Evolutionary conservation across 2,797 vertebrate genomes (phyloP).

Genomic region (Poeciliopsis paucimaculata): DNA sequence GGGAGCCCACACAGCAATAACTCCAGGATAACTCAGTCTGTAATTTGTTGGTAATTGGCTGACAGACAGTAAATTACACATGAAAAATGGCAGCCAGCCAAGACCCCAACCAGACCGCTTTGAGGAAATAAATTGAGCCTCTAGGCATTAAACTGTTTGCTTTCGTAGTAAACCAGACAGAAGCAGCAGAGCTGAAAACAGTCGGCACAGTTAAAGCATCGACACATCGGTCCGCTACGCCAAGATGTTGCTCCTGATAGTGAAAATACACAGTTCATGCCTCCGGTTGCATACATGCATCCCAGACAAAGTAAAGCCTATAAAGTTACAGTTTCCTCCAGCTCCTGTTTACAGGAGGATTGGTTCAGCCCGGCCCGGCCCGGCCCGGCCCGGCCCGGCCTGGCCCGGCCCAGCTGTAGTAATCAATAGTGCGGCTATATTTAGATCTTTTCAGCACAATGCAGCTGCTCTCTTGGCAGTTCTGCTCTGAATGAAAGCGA

Average conservation of each 20-base stretch:
- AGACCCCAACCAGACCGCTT: slow-evolving; percentile 18
- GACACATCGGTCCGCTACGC: not conserved
- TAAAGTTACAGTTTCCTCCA: slow-evolving; percentile 39
- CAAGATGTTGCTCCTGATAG: slow-evolving; percentile 7
- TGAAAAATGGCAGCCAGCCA: slow-evolving; percentile 51
- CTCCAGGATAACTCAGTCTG: slow-evolving; percentile 14
- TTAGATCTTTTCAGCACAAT: slow-evolving; percentile 58
- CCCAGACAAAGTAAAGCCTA: slow-evolving; percentile 26
- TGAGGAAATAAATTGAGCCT: slow-evolving; percentile 30
- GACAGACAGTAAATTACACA: slow-evolving; percentile 60
- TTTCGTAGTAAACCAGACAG: slow-evolving; percentile 29
- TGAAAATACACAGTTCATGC: slow-evolving; percentile 13
- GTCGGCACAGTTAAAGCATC: not conserved
- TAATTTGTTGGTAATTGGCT: slow-evolving; percentile 65
- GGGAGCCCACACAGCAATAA: slow-evolving; percentile 37
- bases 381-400: slow-evolving; percentile 9
- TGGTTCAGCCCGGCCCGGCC: slow-evolving; percentile 12
- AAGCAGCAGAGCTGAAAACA: slow-evolving; percentile 27
- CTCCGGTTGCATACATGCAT: slow-evolving; percentile 35
- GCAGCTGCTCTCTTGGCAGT: slow-evolving; percentile 38
- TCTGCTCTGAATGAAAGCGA: slow-evolving; percentile 20
- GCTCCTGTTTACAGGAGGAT: slow-evolving; percentile 45
- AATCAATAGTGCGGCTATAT: slow-evolving; percentile 74
- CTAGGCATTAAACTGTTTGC: slow-evolving; percentile 40
- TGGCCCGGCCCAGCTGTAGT: slow-evolving; percentile 38